Conservation (phyloP, 2,113 vertebrate species). For the Halcyon senegalensis region DNA sequence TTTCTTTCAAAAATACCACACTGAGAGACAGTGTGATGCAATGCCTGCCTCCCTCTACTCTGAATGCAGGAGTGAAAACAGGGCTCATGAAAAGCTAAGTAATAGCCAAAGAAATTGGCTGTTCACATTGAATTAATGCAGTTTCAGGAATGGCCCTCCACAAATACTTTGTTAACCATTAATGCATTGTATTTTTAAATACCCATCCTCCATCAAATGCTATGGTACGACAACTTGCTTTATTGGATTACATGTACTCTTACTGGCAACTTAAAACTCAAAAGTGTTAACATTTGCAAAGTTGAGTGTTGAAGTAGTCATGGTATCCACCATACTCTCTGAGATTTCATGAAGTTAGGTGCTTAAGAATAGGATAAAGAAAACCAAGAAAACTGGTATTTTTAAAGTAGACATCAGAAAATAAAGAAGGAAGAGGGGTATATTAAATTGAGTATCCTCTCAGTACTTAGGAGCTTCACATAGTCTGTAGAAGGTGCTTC, state of each 20-base stretch:
- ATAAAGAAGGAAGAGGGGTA: neutral
- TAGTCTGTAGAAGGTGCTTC: neutral
- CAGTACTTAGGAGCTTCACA: neutral
- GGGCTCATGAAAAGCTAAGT: neutral
- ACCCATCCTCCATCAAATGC: neutral
- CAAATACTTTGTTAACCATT: neutral
- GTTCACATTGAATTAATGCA: conserved; percentile 33
- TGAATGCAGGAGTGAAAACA: neutral
- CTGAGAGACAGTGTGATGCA: neutral
- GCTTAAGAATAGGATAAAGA: neutral
- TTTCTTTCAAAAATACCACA: neutral
- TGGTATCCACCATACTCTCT: neutral
- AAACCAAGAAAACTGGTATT: neutral
- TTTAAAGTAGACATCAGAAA: neutral
- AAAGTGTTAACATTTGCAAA: neutral
- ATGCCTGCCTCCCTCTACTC: neutral
- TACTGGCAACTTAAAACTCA: neutral
- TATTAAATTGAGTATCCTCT: neutral
- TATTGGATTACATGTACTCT: neutral
- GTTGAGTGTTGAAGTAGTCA: neutral
- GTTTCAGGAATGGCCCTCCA: conserved; percentile 17
- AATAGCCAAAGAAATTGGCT: conserved; percentile 17
- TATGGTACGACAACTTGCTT: neutral
- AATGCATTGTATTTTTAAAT: neutral
- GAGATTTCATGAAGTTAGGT: neutral